Conservation (phyloP, 1,140 invertebrate genomes). For the Popillia japonica region DNA sequence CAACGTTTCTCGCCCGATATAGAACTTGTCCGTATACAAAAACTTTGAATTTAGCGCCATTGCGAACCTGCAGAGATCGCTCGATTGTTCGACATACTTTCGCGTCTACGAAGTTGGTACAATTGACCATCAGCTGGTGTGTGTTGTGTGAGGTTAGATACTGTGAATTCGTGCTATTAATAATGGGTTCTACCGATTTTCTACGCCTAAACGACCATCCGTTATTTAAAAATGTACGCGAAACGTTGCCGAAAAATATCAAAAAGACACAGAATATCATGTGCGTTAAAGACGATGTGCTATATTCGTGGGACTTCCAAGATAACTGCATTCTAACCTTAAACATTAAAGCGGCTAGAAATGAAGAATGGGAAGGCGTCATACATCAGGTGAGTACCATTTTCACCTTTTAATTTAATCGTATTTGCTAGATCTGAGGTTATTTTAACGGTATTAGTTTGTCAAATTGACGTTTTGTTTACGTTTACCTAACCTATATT, state of each 20-base stretch:
- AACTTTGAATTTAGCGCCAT: slow-evolving; percentile 14
- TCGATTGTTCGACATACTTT: background rate
- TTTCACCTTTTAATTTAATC: background rate
- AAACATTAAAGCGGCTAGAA: slow-evolving; percentile 67
- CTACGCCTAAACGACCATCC: slow-evolving; percentile 65
- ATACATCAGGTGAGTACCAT: slow-evolving; percentile 66
- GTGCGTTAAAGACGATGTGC: slow-evolving; percentile 69
- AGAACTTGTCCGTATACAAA: background rate
- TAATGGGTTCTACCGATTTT: slow-evolving; percentile 56
- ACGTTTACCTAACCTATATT: slow-evolving; percentile 6
- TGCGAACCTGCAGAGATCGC: background rate
- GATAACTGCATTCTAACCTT: slow-evolving; percentile 70
- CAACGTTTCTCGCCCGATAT: background rate
- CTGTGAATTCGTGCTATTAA: background rate
- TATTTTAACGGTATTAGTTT: background rate
- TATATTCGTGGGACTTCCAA: slow-evolving; percentile 70
- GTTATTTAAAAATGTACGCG: slow-evolving; percentile 67
- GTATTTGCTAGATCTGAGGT: background rate
- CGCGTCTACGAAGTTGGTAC: slow-evolving; percentile 25
- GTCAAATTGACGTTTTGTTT: background rate
- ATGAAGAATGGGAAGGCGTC: slow-evolving; percentile 62
- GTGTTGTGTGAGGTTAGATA: background rate
- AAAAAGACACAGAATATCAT: slow-evolving; percentile 70
- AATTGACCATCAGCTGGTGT: background rate
- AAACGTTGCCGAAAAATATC: slow-evolving; percentile 63